These are phyloP conservation scores for Ceyx melanurus DNA, from an alignment of 2,113 vertebrate genomes.

Conservation along the genomic window DNA sequence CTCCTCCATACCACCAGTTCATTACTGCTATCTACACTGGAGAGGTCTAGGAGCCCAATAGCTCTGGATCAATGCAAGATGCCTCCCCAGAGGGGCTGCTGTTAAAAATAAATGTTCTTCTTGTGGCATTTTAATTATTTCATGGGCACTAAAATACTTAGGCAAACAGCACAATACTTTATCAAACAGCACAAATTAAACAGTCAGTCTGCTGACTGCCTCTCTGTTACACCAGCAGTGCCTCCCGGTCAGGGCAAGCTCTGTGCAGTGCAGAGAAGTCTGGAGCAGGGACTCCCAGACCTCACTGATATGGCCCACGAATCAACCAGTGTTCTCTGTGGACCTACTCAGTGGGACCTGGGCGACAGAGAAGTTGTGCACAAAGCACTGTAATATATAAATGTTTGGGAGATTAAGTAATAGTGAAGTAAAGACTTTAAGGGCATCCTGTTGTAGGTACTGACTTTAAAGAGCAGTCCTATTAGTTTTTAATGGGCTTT, in stretches of 20 bases:
- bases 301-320: background rate
- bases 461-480: background rate
- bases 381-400: background rate
- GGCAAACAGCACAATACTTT: too few species aligned
- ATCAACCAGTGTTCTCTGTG: background rate
- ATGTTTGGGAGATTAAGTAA: conserved; percentile 23
- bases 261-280: background rate
- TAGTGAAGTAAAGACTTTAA: conserved; percentile 14
- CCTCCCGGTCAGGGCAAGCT: background rate
- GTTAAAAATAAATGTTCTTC: background rate
- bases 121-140: background rate
- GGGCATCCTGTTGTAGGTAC: background rate
- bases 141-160: background rate
- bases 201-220: background rate
- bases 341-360: background rate
- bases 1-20: background rate
- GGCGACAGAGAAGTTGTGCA: background rate
- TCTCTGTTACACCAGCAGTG: background rate
- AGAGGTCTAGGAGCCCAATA: background rate
- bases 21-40: background rate
- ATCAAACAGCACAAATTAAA: background rate
- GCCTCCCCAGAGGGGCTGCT: background rate
- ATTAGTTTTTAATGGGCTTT: background rate
- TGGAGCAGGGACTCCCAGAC: background rate
- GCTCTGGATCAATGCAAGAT: background rate